Evolutionary conservation across 2,888 invertebrate species (phyloP).

Genomic region (Drosophila merina): DNA sequence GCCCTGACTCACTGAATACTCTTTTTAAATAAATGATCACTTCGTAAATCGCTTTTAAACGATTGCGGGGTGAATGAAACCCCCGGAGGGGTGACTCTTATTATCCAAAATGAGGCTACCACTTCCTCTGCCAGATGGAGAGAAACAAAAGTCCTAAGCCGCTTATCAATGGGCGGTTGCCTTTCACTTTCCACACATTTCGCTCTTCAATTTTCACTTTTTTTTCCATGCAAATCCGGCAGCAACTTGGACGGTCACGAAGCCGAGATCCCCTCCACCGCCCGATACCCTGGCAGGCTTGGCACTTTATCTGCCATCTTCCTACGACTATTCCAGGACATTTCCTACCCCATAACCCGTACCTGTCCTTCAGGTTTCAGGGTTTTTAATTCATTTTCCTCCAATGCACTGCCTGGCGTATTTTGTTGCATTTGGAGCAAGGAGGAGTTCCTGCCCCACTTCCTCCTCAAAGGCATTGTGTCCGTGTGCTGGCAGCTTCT

Average conservation of each 20-base stretch:
- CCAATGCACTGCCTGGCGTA: slow-evolving; percentile 23
- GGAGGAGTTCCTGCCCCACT: too few relatives aligned
- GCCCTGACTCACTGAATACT: background rate
- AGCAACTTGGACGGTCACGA: slow-evolving; percentile 25
- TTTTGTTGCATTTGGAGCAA: slow-evolving; percentile 28
- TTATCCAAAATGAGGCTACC: slow-evolving; percentile 5
- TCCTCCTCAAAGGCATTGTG: slow-evolving; percentile 32
- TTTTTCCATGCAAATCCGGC: slow-evolving; percentile 29
- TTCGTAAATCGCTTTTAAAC: too few relatives aligned
- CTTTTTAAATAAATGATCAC: background rate
- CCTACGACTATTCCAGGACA: background rate
- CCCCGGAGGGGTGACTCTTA: slow-evolving; percentile 16
- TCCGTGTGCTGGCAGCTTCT: slow-evolving; percentile 13
- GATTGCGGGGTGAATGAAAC: background rate
- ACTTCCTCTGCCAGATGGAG: background rate
- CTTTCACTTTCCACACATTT: slow-evolving; percentile 13
- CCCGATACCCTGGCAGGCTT: background rate
- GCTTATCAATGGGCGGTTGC: slow-evolving; percentile 23
- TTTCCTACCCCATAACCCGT: background rate
- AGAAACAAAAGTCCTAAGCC: slow-evolving; percentile 17
- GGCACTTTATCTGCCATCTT: slow-evolving; percentile 7
- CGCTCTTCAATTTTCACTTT: slow-evolving; percentile 20
- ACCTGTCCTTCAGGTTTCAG: slow-evolving; percentile 3
- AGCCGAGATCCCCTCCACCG: background rate
- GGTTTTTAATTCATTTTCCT: slow-evolving; percentile 30